Percentiles rank a stretch among this genome's conserved stretches.
Evolutionary conservation across 2,113 vertebrate species (phyloP).

Genomic region (Sceloporus tristichus): DNA sequence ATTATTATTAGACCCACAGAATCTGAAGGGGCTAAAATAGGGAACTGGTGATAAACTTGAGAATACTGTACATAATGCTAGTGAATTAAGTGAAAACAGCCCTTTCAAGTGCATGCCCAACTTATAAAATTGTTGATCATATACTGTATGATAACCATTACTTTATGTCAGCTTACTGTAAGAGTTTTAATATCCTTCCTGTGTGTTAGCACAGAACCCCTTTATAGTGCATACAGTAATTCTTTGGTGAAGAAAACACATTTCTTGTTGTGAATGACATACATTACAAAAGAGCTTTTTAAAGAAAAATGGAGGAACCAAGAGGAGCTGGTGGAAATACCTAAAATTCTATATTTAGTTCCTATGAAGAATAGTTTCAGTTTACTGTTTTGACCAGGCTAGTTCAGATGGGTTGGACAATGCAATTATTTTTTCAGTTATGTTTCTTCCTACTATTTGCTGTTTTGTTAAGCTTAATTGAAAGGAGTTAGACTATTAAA

Average conservation of each 20-base stretch:
- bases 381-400: slow-evolving; percentile 53
- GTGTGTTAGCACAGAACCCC: background rate
- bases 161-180: background rate
- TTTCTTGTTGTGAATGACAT: background rate
- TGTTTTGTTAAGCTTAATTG: slow-evolving; percentile 54
- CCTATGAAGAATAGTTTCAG: slow-evolving; percentile 67
- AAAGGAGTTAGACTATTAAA: background rate
- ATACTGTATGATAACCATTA: background rate
- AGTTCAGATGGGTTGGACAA: slow-evolving; percentile 59
- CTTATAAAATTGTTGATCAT: background rate
- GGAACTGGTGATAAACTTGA: background rate
- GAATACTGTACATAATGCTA: background rate
- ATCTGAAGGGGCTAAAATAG: background rate
- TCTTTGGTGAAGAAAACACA: background rate
- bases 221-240: background rate
- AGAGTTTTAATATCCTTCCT: background rate
- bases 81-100: background rate
- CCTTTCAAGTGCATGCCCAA: background rate
- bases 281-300: slow-evolving; percentile 55
- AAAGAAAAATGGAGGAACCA: slow-evolving; percentile 47
- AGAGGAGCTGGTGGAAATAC: slow-evolving; percentile 58
- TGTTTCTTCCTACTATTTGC: slow-evolving; percentile 47
- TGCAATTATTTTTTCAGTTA: slow-evolving; percentile 16
- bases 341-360: slow-evolving; percentile 66
- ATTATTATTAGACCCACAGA: too few relatives aligned